Conservation (phyloP, 30 jellyfish, hydroid and myxozoan genomes). For the Phacellophora camtschatica region DNA sequence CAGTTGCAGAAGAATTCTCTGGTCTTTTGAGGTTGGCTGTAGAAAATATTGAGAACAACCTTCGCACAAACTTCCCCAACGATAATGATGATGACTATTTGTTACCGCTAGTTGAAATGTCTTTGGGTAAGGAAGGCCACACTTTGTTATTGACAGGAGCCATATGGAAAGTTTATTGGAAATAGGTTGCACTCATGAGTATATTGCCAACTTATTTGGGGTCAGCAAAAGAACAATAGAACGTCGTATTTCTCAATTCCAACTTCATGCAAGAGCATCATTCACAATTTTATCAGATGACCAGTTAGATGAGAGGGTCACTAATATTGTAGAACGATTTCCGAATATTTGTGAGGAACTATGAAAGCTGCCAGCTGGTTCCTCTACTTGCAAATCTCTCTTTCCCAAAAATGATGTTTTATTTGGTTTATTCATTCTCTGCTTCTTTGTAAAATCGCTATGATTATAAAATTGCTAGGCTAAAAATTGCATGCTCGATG, state of each 20-base stretch:
- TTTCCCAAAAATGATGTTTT: no score
- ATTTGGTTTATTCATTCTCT: no score
- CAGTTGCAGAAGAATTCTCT: neutral
- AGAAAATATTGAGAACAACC: neutral
- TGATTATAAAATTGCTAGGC: no score
- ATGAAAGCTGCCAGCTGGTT: no score
- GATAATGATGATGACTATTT: no score
- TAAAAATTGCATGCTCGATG: no score
- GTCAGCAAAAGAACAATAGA: slow-evolving; percentile 10
- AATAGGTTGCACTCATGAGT: neutral
- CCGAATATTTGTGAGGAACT: no score
- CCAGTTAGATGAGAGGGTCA: slow-evolving; percentile 15
- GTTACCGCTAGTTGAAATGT: neutral
- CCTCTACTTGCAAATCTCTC: no score
- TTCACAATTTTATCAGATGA: slow-evolving; percentile 22
- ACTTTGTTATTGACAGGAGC: neutral
- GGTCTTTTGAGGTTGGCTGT: slow-evolving; percentile 7
- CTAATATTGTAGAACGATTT: neutral
- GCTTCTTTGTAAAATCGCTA: no score
- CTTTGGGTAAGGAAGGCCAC: slow-evolving; percentile 38
- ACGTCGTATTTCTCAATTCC: slow-evolving; percentile 26
- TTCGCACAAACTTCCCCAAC: neutral
- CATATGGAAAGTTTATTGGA: slow-evolving; percentile 2
- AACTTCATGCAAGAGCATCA: neutral
- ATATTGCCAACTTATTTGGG: slow-evolving; percentile 10